A percentile compares a stretch with the other conserved stretches of the same genome.
Conservation (phyloP, 2,113 vertebrate genomes). For the Leptodactylus fuscus region DNA sequence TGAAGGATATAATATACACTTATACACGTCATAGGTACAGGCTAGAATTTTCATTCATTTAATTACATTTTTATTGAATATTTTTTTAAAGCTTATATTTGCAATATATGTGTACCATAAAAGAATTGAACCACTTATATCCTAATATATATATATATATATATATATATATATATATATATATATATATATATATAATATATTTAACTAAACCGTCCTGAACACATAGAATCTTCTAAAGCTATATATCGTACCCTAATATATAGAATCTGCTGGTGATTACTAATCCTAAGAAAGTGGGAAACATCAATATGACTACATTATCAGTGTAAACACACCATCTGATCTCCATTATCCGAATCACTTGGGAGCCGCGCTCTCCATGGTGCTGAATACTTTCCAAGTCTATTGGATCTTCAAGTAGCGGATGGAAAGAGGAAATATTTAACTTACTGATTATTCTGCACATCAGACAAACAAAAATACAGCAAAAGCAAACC, state of each 20-base stretch:
- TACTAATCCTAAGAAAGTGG: conserved; percentile 9
- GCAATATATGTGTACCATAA: no score
- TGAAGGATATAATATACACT: no score
- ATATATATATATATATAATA: no score
- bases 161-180: no score
- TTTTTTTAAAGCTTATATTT: no score
- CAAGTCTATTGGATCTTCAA: conserved; percentile 13
- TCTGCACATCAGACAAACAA: background rate
- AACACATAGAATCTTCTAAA: background rate
- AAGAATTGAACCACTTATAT: no score
- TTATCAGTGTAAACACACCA: conserved; percentile 44
- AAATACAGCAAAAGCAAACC: background rate
- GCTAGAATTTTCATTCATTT: no score
- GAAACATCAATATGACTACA: conserved; percentile 44
- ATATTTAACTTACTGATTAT: conserved; percentile 8
- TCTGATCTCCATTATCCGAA: conserved; percentile 41
- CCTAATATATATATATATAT: no score
- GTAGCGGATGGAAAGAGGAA: background rate
- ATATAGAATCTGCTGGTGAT: conserved; percentile 1
- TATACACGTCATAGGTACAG: no score
- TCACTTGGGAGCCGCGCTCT: conserved; percentile 37
- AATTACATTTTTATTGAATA: no score
- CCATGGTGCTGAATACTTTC: conserved; percentile 44
- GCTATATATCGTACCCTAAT: background rate
- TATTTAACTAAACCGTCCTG: no score